phyloP scores from a whole-genome alignment of 2,113 vertebrate genomes.

The Myotis brandtii region DNA sequence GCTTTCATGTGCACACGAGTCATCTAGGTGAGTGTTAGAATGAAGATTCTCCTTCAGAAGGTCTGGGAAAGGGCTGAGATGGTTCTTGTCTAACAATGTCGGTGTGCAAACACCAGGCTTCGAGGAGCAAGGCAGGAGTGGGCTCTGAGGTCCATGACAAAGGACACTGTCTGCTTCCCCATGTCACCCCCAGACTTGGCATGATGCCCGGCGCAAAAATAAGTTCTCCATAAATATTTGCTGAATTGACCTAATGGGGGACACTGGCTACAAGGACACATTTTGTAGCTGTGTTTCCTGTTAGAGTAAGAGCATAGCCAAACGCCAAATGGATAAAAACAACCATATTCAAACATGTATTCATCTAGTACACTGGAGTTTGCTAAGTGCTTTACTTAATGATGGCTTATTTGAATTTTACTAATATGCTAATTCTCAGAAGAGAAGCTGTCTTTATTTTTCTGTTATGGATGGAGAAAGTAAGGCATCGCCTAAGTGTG shows the following conservation, averaged over 20 bases:
- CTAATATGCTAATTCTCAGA: neutral
- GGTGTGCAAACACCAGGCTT: neutral
- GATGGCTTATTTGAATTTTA: constrained; percentile 39
- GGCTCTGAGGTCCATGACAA: neutral
- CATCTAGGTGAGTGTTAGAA: neutral
- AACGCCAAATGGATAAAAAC: constrained; percentile 33
- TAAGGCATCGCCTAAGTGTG: neutral
- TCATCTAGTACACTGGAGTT: constrained; percentile 13
- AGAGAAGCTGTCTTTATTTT: neutral
- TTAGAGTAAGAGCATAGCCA: neutral
- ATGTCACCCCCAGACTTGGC: neutral
- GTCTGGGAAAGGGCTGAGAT: neutral
- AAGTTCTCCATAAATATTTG: constrained; percentile 54
- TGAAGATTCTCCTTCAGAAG: neutral
- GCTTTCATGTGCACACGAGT: neutral
- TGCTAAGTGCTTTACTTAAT: neutral
- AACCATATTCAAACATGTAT: constrained; percentile 19
- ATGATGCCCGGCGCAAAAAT: neutral
- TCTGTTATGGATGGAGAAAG: neutral
- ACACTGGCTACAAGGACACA: constrained; percentile 14
- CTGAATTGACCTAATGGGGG: constrained; percentile 21
- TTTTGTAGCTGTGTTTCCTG: constrained; percentile 55
- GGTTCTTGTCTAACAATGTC: neutral
- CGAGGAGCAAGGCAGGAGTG: neutral
- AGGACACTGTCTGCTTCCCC: neutral